Evolutionary conservation across 2,888 invertebrate genomes (phyloP), one percentile per base, ranked within the genome.

Genomic region (Cenopis cana): DNA sequence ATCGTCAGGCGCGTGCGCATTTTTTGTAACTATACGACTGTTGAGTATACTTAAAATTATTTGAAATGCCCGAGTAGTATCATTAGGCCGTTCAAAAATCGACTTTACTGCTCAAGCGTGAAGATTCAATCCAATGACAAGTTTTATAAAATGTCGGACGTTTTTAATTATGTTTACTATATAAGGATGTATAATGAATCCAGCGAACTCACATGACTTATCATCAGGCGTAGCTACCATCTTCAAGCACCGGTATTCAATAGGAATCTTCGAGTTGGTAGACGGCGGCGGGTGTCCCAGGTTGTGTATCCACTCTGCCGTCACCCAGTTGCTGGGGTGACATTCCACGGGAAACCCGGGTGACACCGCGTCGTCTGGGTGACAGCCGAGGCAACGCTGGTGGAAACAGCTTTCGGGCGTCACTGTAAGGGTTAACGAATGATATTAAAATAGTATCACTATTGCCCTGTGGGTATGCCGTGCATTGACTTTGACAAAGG

Each of bases 211-310:
- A 93, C 93, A 89, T 69, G 90, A 82, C 68, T 89, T 90, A 73
- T 93, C 89, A 83, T 93, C 91, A 0, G 93, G 93, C 10, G 92
- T 89, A 0, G 93, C 93, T 3, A 91, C 84, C 90, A 93, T 89
- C 78, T 92, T 93, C 74, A 93, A 76, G 68, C 93, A 93, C 9
- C 90, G 82, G 76, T 90, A 91, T 75, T 92, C 92, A 50, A 93
- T 85, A 12, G 89, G 86, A 60, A 91, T 78, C 72, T 76, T 85
- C 6, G 92, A 91, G 60, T 89, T 90, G 0, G 93, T 93, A 1
- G 83, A 80, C 0, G 93, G 93, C 10, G 93, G 90, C 0, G 90
- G 91, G 65, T 93, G 90, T 0, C 91, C 91, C 14, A 89, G 82
- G 74, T 91, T 90, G 79, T 88, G 91, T 4, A 93, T 80, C 93